phyloP scores from a whole-genome alignment of 2,888 invertebrate species.

The Shargacucullia verbasci region DNA sequence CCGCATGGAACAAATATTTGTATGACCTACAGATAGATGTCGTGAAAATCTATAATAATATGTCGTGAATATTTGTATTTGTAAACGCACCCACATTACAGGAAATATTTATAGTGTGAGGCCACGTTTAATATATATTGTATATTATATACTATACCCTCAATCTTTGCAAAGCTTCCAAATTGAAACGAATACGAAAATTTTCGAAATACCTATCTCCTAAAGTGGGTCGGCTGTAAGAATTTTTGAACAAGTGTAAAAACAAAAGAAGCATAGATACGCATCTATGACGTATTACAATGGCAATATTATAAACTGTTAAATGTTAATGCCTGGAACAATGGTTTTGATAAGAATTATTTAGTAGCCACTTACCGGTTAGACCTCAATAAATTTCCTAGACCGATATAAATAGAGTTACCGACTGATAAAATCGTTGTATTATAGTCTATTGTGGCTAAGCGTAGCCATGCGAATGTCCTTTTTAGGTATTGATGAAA shows the following conservation, averaged over 20 bases:
- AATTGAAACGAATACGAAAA: too few species aligned
- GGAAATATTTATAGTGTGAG: too few species aligned
- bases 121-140: too few species aligned
- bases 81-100: too few species aligned
- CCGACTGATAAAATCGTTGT: constrained; percentile 42
- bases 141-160: too few species aligned
- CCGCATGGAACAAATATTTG: too few species aligned
- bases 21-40: too few species aligned
- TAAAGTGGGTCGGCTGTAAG: too few species aligned
- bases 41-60: too few species aligned
- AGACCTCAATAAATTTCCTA: constrained; percentile 46
- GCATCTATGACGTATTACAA: constrained; percentile 44
- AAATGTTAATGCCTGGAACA: constrained; percentile 49
- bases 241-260: not conserved
- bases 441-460: constrained; percentile 39
- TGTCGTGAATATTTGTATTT: too few species aligned
- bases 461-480: constrained; percentile 29
- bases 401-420: constrained; percentile 46
- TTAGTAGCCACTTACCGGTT: constrained; percentile 47
- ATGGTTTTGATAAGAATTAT: constrained; percentile 53
- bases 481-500: not conserved
- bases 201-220: too few species aligned
- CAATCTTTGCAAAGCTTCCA: too few species aligned
- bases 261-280: constrained; percentile 40
- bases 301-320: constrained; percentile 47